A percentile compares a stretch with the other conserved stretches of the same genome.
These are phyloP conservation scores for Paguma larvata DNA, from an alignment of 2,797 vertebrate genomes.

Conservation along the genomic window DNA sequence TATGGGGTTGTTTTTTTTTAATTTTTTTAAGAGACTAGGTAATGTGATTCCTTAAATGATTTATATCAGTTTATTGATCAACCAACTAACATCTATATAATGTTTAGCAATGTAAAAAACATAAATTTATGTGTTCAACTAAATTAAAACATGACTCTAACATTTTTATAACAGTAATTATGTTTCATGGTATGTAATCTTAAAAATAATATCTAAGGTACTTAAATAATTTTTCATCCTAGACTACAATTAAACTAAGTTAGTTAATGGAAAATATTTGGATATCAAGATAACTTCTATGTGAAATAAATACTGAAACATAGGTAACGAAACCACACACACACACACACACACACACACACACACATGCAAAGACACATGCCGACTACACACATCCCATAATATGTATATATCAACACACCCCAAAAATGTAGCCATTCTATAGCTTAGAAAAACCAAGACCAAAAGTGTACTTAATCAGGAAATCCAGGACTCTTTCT, in stretches of 20 bases:
- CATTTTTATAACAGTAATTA: not conserved
- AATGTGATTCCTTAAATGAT: not conserved
- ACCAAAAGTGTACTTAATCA: not conserved
- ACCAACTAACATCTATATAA: not conserved
- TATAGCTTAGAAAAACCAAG: not conserved
- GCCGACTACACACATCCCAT: not conserved
- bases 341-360: not conserved
- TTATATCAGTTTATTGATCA: not conserved
- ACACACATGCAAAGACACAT: not conserved
- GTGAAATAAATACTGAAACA: not conserved
- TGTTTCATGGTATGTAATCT: not conserved
- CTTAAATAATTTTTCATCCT: not conserved
- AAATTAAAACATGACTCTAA: not conserved
- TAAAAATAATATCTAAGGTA: constrained; percentile 3
- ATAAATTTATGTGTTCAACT: not conserved
- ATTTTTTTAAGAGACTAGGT: not conserved
- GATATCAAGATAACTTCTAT: not conserved
- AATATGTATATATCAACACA: not conserved
- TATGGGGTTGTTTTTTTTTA: not conserved
- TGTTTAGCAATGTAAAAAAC: not conserved
- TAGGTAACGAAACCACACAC: not conserved
- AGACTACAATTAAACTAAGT: not conserved
- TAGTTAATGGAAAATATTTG: not conserved
- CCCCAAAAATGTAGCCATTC: not conserved
- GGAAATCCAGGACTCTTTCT: not conserved